These are phyloP conservation scores for Oryzias celebensis DNA, from an alignment of 2,113 vertebrate species.

Conservation along the genomic window DNA sequence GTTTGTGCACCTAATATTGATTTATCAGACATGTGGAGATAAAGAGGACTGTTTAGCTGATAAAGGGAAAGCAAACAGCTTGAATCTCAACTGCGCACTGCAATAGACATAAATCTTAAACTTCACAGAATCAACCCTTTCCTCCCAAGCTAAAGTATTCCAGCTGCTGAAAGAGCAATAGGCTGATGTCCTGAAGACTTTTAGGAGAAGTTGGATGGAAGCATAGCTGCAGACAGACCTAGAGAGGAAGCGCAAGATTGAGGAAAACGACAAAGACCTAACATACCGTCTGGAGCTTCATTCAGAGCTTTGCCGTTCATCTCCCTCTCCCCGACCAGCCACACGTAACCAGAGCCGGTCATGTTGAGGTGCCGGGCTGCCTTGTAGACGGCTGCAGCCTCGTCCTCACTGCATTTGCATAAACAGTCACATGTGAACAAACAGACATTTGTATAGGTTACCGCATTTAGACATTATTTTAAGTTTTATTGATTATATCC, in stretches of 20 bases:
- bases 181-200: not conserved
- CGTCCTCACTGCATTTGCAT: slow-evolving; percentile 87
- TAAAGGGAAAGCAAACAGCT: no score
- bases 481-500: no score
- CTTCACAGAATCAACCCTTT: no score
- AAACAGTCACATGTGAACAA: slow-evolving; percentile 9
- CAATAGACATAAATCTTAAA: no score
- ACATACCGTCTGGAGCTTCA: slow-evolving; percentile 93
- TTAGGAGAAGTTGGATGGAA: slow-evolving; percentile 47
- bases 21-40: no score
- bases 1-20: no score
- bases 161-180: no score
- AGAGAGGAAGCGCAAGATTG: slow-evolving; percentile 12
- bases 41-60: no score
- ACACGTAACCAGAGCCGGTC: slow-evolving; percentile 96
- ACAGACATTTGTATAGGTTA: not conserved
- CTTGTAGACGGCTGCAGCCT: slow-evolving; percentile 91
- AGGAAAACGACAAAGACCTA: not conserved
- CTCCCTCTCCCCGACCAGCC: slow-evolving; percentile 96
- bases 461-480: no score
- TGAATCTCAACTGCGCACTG: no score
- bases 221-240: slow-evolving; percentile 36
- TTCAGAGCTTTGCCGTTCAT: slow-evolving; percentile 93
- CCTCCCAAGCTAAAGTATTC: no score
- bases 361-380: slow-evolving; percentile 94